Percentiles rank a stretch among this genome's conserved stretches.
These are phyloP conservation scores for Bucorvus abyssinicus DNA, from an alignment of 2,797 vertebrate genomes.

Conservation along the genomic window DNA sequence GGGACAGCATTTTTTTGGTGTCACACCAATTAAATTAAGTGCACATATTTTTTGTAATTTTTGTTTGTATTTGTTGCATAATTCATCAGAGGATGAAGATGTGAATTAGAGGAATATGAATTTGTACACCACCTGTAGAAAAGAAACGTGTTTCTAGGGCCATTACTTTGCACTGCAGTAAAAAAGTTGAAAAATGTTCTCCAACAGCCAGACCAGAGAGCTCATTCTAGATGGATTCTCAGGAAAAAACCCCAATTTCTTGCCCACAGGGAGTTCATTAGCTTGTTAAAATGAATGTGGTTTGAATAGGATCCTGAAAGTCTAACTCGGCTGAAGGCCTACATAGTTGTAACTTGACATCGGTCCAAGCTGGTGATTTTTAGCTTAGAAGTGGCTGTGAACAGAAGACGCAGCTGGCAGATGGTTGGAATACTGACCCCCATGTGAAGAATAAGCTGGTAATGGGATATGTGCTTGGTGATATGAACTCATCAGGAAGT, in stretches of 20 bases:
- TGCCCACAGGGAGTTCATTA: conserved; percentile 23
- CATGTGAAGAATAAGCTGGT: not conserved
- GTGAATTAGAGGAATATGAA: not conserved
- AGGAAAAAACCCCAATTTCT: not conserved
- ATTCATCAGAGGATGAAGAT: not conserved
- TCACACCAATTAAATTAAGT: not conserved
- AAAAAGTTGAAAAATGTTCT: not conserved
- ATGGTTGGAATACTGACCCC: not conserved
- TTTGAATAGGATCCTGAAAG: conserved; percentile 46
- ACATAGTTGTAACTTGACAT: conserved; percentile 3
- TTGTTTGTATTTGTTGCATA: not conserved
- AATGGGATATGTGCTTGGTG: not conserved
- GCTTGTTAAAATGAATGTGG: conserved; percentile 42
- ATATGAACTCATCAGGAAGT: not conserved
- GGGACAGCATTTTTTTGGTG: not conserved
- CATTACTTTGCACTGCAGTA: not conserved
- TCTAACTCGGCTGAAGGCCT: not conserved
- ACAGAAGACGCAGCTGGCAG: not conserved
- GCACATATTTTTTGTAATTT: not conserved
- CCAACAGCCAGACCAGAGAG: not conserved
- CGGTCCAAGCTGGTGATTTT: conserved; percentile 12
- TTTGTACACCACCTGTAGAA: not conserved
- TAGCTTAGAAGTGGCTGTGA: conserved; percentile 1
- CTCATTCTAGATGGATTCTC: conserved; percentile 20
- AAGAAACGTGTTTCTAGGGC: not conserved